Evolutionary conservation across 2,113 vertebrate species (phyloP).

Genomic region (Tursiops truncatus): DNA sequence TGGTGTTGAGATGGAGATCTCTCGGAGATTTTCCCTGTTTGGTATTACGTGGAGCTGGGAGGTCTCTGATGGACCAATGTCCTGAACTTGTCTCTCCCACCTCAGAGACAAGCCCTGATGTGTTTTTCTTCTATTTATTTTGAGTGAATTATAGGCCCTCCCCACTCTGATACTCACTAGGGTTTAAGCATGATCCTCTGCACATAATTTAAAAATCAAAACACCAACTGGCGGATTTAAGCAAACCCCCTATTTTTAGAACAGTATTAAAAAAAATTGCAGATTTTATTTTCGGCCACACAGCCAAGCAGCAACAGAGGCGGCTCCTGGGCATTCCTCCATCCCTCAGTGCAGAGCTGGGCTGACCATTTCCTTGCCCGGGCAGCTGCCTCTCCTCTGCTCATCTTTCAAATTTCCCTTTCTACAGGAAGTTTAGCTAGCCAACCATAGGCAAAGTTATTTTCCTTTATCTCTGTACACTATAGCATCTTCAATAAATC

Average conservation of each 20-base stretch:
- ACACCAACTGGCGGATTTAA: conserved; percentile 31
- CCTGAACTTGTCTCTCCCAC: too few species aligned
- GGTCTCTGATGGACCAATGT: too few species aligned
- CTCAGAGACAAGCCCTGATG: too few species aligned
- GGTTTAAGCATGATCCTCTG: background rate
- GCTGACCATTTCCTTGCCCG: background rate
- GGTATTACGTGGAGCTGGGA: too few species aligned
- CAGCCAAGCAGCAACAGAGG: background rate
- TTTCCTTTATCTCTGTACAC: background rate
- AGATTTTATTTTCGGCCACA: conserved; percentile 26
- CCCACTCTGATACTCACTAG: background rate
- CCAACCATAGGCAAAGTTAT: background rate
- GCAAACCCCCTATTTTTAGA: conserved; percentile 66
- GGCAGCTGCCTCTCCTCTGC: background rate
- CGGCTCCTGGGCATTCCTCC: background rate
- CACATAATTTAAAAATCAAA: conserved; percentile 54
- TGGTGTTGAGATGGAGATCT: too few species aligned
- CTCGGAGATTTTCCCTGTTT: too few species aligned
- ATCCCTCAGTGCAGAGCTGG: background rate
- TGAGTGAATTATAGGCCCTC: background rate
- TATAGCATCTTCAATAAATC: too few species aligned
- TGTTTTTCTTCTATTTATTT: background rate
- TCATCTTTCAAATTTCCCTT: background rate
- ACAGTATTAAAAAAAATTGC: background rate
- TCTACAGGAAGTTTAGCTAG: background rate